Evolutionary conservation across 2,888 invertebrate species (phyloP).

Genomic region (Melanchra persicariae): DNA sequence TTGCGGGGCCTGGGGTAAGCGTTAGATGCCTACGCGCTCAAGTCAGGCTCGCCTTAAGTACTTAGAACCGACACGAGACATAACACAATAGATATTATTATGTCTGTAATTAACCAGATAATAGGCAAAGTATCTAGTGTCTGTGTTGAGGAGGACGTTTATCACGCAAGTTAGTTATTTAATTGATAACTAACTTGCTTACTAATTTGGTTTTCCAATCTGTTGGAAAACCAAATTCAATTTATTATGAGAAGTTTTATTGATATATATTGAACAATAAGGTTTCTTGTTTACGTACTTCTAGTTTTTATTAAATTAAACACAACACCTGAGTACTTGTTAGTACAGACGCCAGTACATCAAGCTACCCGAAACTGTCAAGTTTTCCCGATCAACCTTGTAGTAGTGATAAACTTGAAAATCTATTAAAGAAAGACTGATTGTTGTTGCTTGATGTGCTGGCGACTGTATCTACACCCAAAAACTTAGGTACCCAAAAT

Average conservation of each 20-base stretch:
- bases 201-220: constrained; percentile 20
- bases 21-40: too few species aligned
- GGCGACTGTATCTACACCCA: too few species aligned
- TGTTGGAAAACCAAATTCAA: constrained; percentile 11
- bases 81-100: constrained; percentile 23
- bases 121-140: neutral
- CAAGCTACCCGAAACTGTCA: too few species aligned
- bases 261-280: constrained; percentile 9
- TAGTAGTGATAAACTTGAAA: too few species aligned
- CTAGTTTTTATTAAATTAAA: neutral
- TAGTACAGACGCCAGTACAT: too few species aligned
- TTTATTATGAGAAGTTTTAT: constrained; percentile 18
- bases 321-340: neutral
- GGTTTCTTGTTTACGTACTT: neutral
- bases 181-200: too few species aligned
- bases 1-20: too few species aligned
- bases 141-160: neutral
- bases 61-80: constrained; percentile 3
- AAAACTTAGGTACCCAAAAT: neutral
- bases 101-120: constrained; percentile 12
- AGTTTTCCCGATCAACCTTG: too few species aligned
- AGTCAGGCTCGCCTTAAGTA: too few species aligned
- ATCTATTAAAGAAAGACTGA: too few species aligned
- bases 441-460: too few species aligned
- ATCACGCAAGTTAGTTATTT: constrained; percentile 18